Base-by-base conservation (phyloP, 2,797 vertebrate genomes). In the Rhodeus uyekii region DNA sequence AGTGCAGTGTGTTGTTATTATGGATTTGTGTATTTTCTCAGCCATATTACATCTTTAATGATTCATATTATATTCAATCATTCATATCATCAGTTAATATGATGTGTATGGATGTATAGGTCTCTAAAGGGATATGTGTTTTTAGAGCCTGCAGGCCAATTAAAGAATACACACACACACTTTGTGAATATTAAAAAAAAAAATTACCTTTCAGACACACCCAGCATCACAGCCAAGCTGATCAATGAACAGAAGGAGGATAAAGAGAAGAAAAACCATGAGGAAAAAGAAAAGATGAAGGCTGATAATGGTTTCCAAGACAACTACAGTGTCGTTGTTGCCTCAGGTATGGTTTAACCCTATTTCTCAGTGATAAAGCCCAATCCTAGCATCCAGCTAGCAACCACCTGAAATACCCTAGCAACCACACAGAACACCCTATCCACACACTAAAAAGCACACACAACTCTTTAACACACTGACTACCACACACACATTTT, bases 261-360 rank as follows among this genome's bases (percentile, higher is more conserved):
- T 91, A 99, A 99, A 90, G 98, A 99, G 91, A 99, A 99, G 93
- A 99, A 98, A 93, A 99, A 99, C 87, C 98, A 98, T 12, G 98
- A 99, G 92, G 97, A 99, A 89, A 99, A 99, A 89, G 98, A 99
- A 92, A 99, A 99, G 91, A 97, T 98, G 92, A 99, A 99, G 91
- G 95, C 96, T 4, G 98, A 99, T 92, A 98, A 95, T 77, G 97
- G 98, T 84, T 99, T 99, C 94, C 98, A 99, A 91, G 98, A 99
- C 89, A 99, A 98, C 93, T 99, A 99, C 80, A 99, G 98, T 1
- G 98, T 99, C 78, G 98, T 99, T 67, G 97, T 99, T 89, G 98
- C 98, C 86, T 99, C 98, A 93, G 98, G 98, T 99, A 93, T 60
- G 32, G 16, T 50, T 68, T 50, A 63, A 44, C 27, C 13, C 10